Base-by-base conservation (phyloP, 1,140 invertebrate genomes). In the Drosophila nigromelanica region DNA sequence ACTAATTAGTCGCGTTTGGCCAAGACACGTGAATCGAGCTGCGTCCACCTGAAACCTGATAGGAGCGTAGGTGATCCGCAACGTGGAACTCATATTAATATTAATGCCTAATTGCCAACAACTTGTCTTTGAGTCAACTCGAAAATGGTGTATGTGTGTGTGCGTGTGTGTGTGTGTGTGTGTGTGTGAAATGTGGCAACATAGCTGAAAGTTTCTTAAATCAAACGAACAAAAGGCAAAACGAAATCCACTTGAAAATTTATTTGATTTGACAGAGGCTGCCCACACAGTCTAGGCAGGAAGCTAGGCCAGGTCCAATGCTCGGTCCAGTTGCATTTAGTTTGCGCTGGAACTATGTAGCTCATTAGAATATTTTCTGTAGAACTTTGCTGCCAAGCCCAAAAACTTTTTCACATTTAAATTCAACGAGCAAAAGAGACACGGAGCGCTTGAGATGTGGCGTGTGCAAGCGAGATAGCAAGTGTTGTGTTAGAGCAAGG, bases 331-430 rank as follows among this genome's bases (percentile, higher is more conserved):
- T 51, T 61, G 42, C 42, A 48, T 27, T 59, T 14, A 35, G n/a
- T n/a, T 40, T 40, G 39, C 39, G 12, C 39, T 24, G 39, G 43
- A 86, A 86, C 83, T 87, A 87, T 82, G 82, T 78, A 76, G 71
- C 82, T 86, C 82, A 86, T 86, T 86, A 86, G 82, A 86, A 86
- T 86, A 86, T 82, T 86, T 87, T 87, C 82, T 82, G 76, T 64
- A 73, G 43, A 76, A 73, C 56, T 76, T 76, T 63, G 43, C 55
- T 62, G 18, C 33, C 33, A 37, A 58, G 60, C 37, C 59, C 62
- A 21, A 78, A 71, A 83, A 83, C 52, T 62, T 86, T 74, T 48
- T 5, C 47, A 24, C 66, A 70, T 48, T 48, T 12, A 59, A 56
- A 45, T 56, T 33, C 35, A 61, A 52, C 50, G 61, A 58, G 55